These are phyloP conservation scores for Sebastes baramenuke DNA, from an alignment of 2,797 vertebrate species.

Conservation along the genomic window DNA sequence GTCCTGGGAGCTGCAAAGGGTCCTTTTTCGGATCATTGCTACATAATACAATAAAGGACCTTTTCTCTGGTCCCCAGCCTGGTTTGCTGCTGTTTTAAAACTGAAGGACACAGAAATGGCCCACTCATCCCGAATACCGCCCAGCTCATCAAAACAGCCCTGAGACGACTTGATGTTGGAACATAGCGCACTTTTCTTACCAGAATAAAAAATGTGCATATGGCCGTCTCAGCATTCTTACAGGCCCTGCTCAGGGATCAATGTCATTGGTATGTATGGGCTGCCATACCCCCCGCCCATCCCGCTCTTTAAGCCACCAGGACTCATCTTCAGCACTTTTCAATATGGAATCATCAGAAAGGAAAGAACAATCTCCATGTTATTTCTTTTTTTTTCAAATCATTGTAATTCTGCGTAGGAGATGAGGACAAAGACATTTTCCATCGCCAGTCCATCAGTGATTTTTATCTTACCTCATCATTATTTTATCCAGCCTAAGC, in stretches of 20 bases:
- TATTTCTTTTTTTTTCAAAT: slow-evolving; percentile 22
- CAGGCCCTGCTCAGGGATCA: slow-evolving; percentile 45
- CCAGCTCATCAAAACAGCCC: slow-evolving; percentile 60
- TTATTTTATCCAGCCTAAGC: slow-evolving; percentile 26
- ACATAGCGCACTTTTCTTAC: slow-evolving; percentile 29
- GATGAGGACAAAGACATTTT: slow-evolving; percentile 18
- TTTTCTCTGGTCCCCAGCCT: slow-evolving; percentile 13
- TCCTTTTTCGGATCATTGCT: slow-evolving; percentile 22
- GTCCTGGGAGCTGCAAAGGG: background rate
- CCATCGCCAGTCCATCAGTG: slow-evolving; percentile 1
- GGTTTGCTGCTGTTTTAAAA: slow-evolving; percentile 23
- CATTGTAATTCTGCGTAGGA: slow-evolving; percentile 34
- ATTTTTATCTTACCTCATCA: slow-evolving; percentile 43
- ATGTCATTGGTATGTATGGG: slow-evolving; percentile 68
- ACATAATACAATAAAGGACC: slow-evolving; percentile 41
- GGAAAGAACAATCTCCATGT: slow-evolving; percentile 27
- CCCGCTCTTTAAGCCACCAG: slow-evolving; percentile 34
- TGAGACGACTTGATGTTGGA: slow-evolving; percentile 41
- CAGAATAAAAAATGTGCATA: slow-evolving; percentile 43
- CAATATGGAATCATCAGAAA: slow-evolving; percentile 44
- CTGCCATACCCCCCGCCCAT: background rate
- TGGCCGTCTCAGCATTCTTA: slow-evolving; percentile 56
- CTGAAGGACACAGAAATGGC: slow-evolving; percentile 60
- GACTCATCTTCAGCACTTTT: slow-evolving; percentile 67
- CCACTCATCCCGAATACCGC: slow-evolving; percentile 58